A percentile compares a stretch with the other conserved stretches of the same genome.
These are phyloP conservation scores for Limonius californicus DNA, from an alignment of 1,140 invertebrate species.

Conservation along the genomic window DNA sequence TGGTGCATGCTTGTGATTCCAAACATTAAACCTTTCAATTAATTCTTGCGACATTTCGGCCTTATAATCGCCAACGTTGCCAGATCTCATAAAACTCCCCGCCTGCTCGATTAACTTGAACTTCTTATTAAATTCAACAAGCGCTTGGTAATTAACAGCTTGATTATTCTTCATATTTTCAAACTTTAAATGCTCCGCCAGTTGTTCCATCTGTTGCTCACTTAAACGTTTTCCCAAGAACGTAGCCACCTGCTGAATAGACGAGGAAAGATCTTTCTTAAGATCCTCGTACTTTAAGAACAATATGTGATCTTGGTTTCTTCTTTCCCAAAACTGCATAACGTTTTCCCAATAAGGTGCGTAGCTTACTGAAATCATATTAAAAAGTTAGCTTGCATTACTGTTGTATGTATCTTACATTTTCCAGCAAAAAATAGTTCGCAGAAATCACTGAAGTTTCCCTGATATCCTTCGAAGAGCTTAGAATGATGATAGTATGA, in stretches of 20 bases:
- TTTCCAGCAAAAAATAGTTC: conserved; percentile 59
- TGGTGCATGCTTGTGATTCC: no score
- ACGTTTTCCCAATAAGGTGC: conserved; percentile 61
- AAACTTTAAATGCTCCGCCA: conserved; percentile 61
- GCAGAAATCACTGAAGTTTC: conserved; percentile 62
- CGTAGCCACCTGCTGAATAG: conserved; percentile 55
- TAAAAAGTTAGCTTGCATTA: no score
- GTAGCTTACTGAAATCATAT: conserved; percentile 48
- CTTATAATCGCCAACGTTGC: conserved; percentile 79
- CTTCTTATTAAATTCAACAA: conserved; percentile 22
- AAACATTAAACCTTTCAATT: no score
- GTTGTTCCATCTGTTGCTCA: conserved; percentile 50
- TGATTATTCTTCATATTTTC: conserved; percentile 65
- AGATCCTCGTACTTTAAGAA: conserved; percentile 67
- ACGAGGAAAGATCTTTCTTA: conserved; percentile 57
- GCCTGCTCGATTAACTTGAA: neutral
- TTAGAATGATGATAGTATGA: conserved; percentile 73
- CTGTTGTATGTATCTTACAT: conserved; percentile 46
- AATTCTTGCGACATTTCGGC: neutral
- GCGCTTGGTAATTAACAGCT: conserved; percentile 60
- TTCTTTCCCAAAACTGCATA: conserved; percentile 55
- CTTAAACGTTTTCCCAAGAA: conserved; percentile 56
- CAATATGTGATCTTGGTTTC: conserved; percentile 54
- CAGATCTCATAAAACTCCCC: conserved; percentile 60
- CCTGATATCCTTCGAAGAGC: conserved; percentile 57